Evolutionary conservation across 92 coral and sea anemone species (phyloP).

Genomic region (Phymanthus crucifer): DNA sequence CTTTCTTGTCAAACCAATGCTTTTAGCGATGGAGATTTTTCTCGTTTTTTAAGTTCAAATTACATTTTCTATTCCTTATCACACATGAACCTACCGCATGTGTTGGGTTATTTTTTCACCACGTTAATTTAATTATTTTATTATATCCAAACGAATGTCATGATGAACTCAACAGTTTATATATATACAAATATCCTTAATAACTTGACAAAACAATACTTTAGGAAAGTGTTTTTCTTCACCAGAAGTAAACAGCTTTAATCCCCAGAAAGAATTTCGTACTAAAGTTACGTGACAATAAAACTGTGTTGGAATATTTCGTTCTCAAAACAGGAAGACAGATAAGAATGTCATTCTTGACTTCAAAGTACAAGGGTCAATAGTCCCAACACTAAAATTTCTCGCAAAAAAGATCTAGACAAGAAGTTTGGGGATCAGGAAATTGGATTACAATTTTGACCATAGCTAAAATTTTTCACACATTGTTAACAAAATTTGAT

Average conservation of each 20-base stretch:
- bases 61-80: neutral
- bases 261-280: neutral
- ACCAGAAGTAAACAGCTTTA: neutral
- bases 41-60: conserved; percentile 21
- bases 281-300: neutral
- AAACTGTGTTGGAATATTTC: neutral
- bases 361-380: conserved; percentile 1
- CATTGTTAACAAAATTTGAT: neutral
- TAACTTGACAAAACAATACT: neutral
- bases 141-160: neutral
- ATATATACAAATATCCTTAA: neutral
- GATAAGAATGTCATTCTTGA: conserved; percentile 2
- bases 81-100: neutral
- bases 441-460: no score
- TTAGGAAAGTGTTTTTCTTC: neutral
- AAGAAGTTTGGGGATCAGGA: neutral
- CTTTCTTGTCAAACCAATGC: conserved; percentile 4
- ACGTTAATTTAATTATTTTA: conserved; percentile 19
- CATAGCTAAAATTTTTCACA: neutral
- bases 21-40: conserved; percentile 11
- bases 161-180: neutral
- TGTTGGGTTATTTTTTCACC: neutral
- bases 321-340: neutral
- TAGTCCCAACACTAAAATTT: neutral
- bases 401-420: neutral